These are phyloP conservation scores for Pipistrellus nathusii DNA, from an alignment of 2,797 vertebrate genomes.

Conservation along the genomic window DNA sequence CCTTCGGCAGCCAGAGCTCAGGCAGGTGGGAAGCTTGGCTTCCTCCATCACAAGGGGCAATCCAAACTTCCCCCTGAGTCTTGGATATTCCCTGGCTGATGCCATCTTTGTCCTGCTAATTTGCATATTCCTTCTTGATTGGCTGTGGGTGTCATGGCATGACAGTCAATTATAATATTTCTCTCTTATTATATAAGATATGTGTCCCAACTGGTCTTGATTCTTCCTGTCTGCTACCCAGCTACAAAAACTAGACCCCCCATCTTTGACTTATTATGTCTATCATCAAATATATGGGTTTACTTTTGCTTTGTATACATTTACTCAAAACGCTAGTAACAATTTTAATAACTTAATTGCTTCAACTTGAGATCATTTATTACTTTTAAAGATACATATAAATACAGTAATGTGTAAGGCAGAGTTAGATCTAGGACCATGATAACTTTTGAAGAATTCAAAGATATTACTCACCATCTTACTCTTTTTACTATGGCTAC, in stretches of 20 bases:
- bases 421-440: background rate
- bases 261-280: background rate
- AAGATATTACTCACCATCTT: background rate
- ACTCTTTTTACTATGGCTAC: background rate
- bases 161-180: no score
- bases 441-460: background rate
- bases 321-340: background rate
- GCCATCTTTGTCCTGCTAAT: no score
- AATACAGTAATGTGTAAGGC: background rate
- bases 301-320: background rate
- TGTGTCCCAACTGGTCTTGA: background rate
- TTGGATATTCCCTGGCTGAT: no score
- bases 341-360: background rate
- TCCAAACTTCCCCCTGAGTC: no score
- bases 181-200: background rate
- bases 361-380: background rate
- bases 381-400: background rate
- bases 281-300: background rate
- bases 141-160: no score
- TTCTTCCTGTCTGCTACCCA: background rate
- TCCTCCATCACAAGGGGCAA: no score
- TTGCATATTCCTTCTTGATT: no score
- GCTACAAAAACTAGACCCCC: background rate
- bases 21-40: no score
- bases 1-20: no score